These are phyloP conservation scores for Hapalemur alaotrensis DNA, from an alignment of 2,797 vertebrate genomes.

Conservation along the genomic window DNA sequence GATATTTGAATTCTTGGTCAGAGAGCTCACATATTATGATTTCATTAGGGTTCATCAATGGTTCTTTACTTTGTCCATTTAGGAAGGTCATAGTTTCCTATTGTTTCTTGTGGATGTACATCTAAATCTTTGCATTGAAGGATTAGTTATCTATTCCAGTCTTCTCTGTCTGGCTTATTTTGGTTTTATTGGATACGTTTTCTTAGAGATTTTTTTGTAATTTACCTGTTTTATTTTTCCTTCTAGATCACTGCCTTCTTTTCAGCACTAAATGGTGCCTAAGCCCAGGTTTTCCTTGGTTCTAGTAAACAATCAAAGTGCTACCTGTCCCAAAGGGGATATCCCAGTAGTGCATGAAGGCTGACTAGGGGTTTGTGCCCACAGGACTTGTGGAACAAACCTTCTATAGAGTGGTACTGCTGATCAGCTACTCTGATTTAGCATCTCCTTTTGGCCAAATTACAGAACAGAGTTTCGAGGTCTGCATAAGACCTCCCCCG, in stretches of 20 bases:
- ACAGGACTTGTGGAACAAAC: neutral
- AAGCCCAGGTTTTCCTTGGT: neutral
- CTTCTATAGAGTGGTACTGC: neutral
- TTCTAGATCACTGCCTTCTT: neutral
- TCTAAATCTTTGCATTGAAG: neutral
- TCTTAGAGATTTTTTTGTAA: neutral
- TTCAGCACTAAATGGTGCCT: neutral
- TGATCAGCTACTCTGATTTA: neutral
- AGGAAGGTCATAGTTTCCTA: neutral
- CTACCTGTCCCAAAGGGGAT: neutral
- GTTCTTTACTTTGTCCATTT: neutral
- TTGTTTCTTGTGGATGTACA: neutral
- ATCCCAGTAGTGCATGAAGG: neutral
- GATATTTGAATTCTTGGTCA: neutral
- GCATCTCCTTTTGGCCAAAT: neutral
- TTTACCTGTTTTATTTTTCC: neutral
- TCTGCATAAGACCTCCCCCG: rapidly evolving
- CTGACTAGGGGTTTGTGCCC: neutral
- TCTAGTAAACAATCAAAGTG: neutral
- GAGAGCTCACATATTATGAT: neutral
- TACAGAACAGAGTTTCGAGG: neutral
- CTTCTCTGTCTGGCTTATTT: neutral
- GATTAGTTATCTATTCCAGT: neutral
- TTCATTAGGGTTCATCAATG: neutral
- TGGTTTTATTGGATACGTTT: neutral